Base-by-base conservation (phyloP, 2,113 vertebrate genomes). In the Clarias macrocephalus region DNA sequence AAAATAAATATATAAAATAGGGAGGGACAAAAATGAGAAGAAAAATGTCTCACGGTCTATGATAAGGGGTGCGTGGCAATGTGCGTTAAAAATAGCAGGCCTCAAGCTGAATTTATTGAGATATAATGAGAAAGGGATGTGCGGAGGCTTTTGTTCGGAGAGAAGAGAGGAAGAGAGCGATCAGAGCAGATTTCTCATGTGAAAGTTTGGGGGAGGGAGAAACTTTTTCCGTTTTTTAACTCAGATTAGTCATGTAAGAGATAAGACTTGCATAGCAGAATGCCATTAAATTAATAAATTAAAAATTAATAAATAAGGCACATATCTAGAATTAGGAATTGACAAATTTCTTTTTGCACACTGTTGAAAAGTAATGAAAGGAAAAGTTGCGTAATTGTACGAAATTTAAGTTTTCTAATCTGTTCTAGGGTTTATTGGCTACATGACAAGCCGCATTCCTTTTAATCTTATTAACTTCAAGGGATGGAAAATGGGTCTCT, bases 81-180 rank as follows among this genome's bases (percentile, higher is more conserved):
- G 95, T 95, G 91, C 94, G 95, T 96, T 98, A 97, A 98, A 97
- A 97, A 97, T 97, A 98, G 97, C 95, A 95, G 95, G 96, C 96
- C 96, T 96, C 96, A 96, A 97, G 96, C 94, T 94, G 96, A 96
- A 97, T 98, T 97, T 96, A 97, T 97, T 96, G 96, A 96, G 93
- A 94, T 96, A 96, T 98, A 98, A 99, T 97, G 97, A 97, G 97
- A 97, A 98, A 97, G 96, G 96, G 97, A 97, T 98, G 97, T 97
- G 96, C 95, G 95, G 95, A 95, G 96, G 96, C 95, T 82, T 90
- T 97, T 95, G 96, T 96, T 97, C 95, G 93, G 95, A 96, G 96
- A 92, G 93, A 95, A 18, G 96, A 95, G 96, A 95, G 95, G 96
- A 97, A 94, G 95, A 96, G 95, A 95, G 60, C 21, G 94, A 84